Conservation (phyloP, 2,888 invertebrate genomes). For the Polia nebulosa region DNA sequence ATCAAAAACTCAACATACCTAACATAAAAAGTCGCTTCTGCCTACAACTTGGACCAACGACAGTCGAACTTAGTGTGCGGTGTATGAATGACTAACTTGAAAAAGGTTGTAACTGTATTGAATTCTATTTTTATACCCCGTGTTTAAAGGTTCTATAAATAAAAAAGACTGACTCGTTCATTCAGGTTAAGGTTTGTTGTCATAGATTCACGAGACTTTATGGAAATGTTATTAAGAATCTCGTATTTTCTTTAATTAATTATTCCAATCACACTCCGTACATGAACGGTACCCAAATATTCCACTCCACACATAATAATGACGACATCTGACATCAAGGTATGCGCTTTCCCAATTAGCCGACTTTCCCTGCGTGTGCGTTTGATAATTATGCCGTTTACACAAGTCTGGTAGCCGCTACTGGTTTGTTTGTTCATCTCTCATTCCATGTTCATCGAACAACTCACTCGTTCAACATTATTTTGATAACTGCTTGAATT, state of each 20-base stretch:
- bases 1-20: too few relatives aligned
- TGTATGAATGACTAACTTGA: slow-evolving; percentile 70
- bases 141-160: slow-evolving; percentile 2
- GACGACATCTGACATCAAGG: slow-evolving; percentile 66
- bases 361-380: slow-evolving; percentile 75
- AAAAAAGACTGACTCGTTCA: slow-evolving; percentile 19
- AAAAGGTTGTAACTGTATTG: slow-evolving; percentile 48
- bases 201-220: slow-evolving; percentile 12
- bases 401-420: slow-evolving; percentile 76
- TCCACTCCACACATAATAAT: slow-evolving; percentile 48
- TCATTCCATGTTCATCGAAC: slow-evolving; percentile 54
- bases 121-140: slow-evolving; percentile 10
- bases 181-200: slow-evolving; percentile 7
- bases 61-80: slow-evolving; percentile 56
- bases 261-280: slow-evolving; percentile 55
- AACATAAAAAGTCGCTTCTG: slow-evolving; percentile 15
- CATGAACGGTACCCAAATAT: slow-evolving; percentile 42
- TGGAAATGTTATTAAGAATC: slow-evolving; percentile 10
- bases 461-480: slow-evolving; percentile 54
- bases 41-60: slow-evolving; percentile 11
- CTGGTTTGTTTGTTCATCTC: slow-evolving; percentile 76
- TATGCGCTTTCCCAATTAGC: slow-evolving; percentile 78
- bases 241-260: slow-evolving; percentile 44
- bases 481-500: slow-evolving; percentile 51
- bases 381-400: slow-evolving; percentile 79